Evolutionary conservation across 2,888 invertebrate genomes (phyloP).

Genomic region (Aquatica leii): DNA sequence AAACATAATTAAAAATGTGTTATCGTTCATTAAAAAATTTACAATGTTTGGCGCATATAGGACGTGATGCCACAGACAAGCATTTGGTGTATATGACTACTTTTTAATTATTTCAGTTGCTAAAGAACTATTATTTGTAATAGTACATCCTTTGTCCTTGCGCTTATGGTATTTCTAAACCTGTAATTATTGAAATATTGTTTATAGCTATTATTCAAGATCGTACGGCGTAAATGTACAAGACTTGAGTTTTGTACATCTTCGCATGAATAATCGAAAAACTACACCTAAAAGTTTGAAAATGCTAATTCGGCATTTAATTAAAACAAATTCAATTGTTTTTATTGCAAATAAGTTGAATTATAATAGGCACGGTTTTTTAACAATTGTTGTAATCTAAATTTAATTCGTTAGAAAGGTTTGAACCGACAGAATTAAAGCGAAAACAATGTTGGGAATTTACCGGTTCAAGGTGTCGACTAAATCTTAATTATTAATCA

Average conservation of each 20-base stretch:
- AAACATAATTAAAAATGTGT: background rate
- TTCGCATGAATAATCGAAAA: background rate
- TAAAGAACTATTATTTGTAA: conserved; percentile 16
- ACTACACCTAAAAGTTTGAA: background rate
- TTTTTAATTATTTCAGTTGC: conserved; percentile 21
- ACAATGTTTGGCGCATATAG: background rate
- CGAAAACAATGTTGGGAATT: background rate
- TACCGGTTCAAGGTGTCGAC: background rate
- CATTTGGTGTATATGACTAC: background rate
- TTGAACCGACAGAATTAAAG: background rate
- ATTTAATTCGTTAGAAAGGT: conserved; percentile 6
- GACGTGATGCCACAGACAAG: background rate
- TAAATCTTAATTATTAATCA: conserved; percentile 1
- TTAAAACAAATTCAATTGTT: background rate
- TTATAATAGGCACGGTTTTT: background rate
- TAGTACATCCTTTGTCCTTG: conserved; percentile 21
- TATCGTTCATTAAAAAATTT: conserved; percentile 13
- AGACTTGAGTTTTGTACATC: background rate
- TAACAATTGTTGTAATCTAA: background rate
- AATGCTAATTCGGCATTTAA: background rate
- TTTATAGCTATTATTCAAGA: conserved; percentile 4
- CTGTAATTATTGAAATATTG: conserved; percentile 7
- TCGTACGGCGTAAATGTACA: background rate
- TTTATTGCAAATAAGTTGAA: background rate
- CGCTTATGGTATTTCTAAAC: conserved; percentile 16